phyloP scores from a whole-genome alignment of 2,797 vertebrate species.

The Hemibagrus guttatus region DNA sequence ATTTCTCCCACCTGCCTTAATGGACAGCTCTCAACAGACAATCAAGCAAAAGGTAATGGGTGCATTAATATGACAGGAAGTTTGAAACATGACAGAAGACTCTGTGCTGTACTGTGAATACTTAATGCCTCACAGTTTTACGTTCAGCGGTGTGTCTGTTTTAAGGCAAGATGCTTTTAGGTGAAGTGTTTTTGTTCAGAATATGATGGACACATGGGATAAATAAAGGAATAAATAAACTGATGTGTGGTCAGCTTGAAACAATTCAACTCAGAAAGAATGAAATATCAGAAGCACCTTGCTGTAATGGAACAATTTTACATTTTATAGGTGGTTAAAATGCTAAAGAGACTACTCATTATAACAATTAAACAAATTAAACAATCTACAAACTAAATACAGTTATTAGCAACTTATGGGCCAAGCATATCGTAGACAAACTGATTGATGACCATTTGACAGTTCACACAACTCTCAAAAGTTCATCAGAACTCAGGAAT shows the following conservation, averaged over 20 bases:
- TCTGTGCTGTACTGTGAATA: constrained; percentile 17
- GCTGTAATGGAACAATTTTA: neutral
- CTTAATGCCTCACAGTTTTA: constrained; percentile 13
- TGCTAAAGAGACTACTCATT: neutral
- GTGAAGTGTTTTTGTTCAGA: neutral
- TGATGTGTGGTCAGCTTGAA: neutral
- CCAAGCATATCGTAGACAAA: neutral
- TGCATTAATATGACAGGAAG: constrained; percentile 27
- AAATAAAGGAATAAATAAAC: neutral
- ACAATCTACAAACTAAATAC: neutral
- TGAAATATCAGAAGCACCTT: neutral
- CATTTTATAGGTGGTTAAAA: neutral
- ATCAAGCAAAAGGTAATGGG: constrained; percentile 25
- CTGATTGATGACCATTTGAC: neutral
- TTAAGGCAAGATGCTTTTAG: neutral
- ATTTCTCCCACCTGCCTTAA: constrained; percentile 30
- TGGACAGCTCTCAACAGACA: constrained; percentile 32
- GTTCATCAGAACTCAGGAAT: neutral
- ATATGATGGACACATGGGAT: neutral
- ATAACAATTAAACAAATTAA: neutral
- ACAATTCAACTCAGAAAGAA: neutral
- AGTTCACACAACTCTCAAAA: neutral
- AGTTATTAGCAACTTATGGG: neutral
- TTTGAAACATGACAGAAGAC: constrained; percentile 40
- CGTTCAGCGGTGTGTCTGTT: neutral